A percentile compares a stretch with the other conserved stretches of the same genome.
phyloP scores from a whole-genome alignment of 2,113 vertebrate species.

The Pao palembangensis region DNA sequence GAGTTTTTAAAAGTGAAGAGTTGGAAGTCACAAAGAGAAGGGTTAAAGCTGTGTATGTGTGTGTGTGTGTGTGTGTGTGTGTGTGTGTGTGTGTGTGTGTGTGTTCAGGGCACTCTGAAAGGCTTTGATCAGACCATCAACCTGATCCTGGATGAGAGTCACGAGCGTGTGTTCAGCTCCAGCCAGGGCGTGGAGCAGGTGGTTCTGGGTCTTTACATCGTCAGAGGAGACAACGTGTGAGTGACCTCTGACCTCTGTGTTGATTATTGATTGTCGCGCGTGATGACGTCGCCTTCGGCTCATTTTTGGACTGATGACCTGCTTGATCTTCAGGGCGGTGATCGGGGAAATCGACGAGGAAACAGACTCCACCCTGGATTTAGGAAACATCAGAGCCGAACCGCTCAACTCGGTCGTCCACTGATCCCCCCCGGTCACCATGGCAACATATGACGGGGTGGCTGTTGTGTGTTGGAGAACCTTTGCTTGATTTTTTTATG shows the following conservation, averaged over 20 bases:
- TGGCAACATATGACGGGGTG: neutral
- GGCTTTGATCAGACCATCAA: slow-evolving; percentile 99
- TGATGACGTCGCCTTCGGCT: too few relatives aligned
- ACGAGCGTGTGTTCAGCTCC: slow-evolving; percentile 98
- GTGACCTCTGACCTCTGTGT: slow-evolving; percentile 35
- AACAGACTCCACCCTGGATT: slow-evolving; percentile 92
- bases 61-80: too few relatives aligned
- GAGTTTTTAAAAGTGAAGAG: too few relatives aligned
- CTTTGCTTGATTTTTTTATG: neutral
- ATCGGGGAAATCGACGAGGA: slow-evolving; percentile 99
- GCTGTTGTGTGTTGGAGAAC: neutral
- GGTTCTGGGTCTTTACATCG: slow-evolving; percentile 95
- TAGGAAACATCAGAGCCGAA: slow-evolving; percentile 95
- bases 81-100: too few relatives aligned
- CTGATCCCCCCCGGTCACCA: slow-evolving; percentile 50
- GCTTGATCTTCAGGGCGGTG: slow-evolving; percentile 81
- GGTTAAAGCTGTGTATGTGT: neutral
- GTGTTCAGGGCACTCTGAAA: slow-evolving; percentile 89
- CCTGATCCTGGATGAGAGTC: slow-evolving; percentile 97
- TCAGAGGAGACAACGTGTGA: slow-evolving; percentile 98
- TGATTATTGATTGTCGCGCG: too few relatives aligned
- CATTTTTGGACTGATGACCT: neutral
- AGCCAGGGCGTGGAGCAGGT: slow-evolving; percentile 98
- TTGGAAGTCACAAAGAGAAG: too few relatives aligned
- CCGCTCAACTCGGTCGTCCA: slow-evolving; percentile 95